Evolutionary conservation across 2,888 invertebrate species (phyloP).

Genomic region (Lithophane semibrunnea): DNA sequence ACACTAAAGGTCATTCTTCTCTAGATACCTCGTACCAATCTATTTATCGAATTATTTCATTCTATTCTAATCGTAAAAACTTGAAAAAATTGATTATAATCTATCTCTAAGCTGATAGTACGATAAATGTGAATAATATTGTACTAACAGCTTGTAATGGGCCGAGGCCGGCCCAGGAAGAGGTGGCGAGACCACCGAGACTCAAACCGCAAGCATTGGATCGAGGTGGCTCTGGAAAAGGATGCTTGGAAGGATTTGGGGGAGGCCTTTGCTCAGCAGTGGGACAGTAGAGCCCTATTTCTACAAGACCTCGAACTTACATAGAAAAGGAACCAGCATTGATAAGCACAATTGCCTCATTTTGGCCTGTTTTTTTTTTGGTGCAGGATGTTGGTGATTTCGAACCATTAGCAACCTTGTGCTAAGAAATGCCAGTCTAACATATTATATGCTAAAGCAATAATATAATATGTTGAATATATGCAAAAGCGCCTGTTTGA

Average conservation of each 20-base stretch:
- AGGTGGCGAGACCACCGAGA: no score
- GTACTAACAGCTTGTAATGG: no score
- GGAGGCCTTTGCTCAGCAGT: no score
- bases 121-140: slow-evolving; percentile 6
- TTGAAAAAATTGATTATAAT: slow-evolving; percentile 12
- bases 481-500: no score
- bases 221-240: no score
- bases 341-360: not conserved
- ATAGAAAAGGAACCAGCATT: not conserved
- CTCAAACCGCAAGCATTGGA: no score
- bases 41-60: slow-evolving; percentile 21
- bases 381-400: not conserved
- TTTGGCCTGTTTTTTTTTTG: not conserved
- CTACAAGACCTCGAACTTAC: not conserved
- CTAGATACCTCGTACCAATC: slow-evolving; percentile 3
- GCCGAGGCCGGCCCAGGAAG: no score
- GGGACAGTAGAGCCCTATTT: not conserved
- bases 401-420: not conserved
- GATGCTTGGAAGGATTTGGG: no score
- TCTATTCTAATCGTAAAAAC: slow-evolving; percentile 34
- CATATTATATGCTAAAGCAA: no score
- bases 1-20: slow-evolving; percentile 49
- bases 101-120: slow-evolving; percentile 1
- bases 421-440: not conserved
- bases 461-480: no score